Evolutionary conservation across 2,797 vertebrate species (phyloP), one percentile per base, ranked within the genome.

Genomic region (Pygocentrus nattereri): DNA sequence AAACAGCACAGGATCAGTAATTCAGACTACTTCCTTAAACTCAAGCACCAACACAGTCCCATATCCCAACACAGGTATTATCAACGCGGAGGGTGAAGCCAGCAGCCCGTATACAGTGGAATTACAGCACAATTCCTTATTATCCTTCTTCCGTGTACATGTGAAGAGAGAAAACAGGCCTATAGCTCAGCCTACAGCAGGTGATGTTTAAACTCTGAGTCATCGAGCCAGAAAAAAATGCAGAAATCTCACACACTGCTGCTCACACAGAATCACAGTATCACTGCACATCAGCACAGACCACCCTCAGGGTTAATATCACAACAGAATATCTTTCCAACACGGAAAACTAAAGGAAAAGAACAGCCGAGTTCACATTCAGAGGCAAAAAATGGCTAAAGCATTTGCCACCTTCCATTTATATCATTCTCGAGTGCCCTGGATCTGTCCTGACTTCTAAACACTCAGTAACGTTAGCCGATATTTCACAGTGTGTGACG

Each of bases 281-380:
- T 4, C 52, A 38, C 54, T 30, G 47, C 41, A 65, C 65, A 77
- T 41, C 75, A 19, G 13, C 50, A 84, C 52, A 83, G 49, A 85
- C 52, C 49, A 50, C 49, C 49, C 49, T 16, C 16, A 50, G 49
- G 49, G 15, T 16, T 49, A 71, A 81, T 50, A 61, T 38, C n/a
- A 50, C 1, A 56, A 23, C 56, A 49, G 12, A 18, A 50, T 38
- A 76, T 21, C 52, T 49, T 59, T 54, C 70, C 41, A 82, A 69
- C 75, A 56, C 83, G 2, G 10, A 0, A 5, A 5, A 8, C 38
- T 38, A 38, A 38, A 38, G 4, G 41, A 10, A 44, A 44, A 2
- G 41, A 41, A 44, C 41, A 12, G 41, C 12, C 41, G 12, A 1
- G 41, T 44, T 12, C 8, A 10, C 11, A 11, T n/a, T 44, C 41